These are phyloP conservation scores for Lucifuga dentata DNA, from an alignment of 2,113 vertebrate species.

Conservation along the genomic window DNA sequence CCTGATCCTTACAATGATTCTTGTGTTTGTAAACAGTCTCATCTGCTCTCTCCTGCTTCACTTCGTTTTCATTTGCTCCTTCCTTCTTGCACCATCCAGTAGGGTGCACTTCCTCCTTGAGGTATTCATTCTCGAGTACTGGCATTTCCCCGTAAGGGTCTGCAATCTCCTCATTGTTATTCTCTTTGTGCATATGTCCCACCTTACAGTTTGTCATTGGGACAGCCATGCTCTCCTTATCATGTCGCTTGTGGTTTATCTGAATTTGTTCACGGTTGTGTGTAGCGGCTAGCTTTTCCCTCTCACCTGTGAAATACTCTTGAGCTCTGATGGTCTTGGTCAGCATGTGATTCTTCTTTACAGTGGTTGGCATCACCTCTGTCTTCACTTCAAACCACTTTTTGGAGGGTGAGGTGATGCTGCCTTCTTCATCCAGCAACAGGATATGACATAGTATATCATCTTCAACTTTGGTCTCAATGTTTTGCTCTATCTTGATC, in stretches of 20 bases:
- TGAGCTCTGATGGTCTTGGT: neutral
- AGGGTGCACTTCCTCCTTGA: slow-evolving; percentile 12
- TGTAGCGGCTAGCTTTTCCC: neutral
- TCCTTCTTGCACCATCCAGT: slow-evolving; percentile 2
- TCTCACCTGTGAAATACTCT: neutral
- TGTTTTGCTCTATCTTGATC: neutral
- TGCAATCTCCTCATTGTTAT: neutral
- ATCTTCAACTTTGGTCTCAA: neutral
- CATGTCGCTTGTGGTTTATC: neutral
- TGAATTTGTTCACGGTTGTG: slow-evolving; percentile 1
- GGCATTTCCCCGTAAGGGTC: slow-evolving; percentile 52
- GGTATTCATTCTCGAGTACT: slow-evolving; percentile 49
- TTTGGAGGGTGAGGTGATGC: neutral
- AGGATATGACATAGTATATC: neutral
- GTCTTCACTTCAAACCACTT: neutral
- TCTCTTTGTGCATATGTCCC: neutral
- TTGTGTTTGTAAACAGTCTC: neutral
- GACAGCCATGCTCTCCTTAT: neutral
- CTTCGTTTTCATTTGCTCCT: neutral
- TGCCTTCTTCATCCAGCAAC: neutral
- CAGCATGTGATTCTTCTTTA: neutral
- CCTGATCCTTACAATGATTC: neutral
- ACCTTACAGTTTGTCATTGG: neutral
- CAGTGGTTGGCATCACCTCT: neutral
- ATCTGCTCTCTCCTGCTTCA: neutral